Base-by-base conservation (phyloP, 2,888 invertebrate genomes). In the Hesperia comma region DNA sequence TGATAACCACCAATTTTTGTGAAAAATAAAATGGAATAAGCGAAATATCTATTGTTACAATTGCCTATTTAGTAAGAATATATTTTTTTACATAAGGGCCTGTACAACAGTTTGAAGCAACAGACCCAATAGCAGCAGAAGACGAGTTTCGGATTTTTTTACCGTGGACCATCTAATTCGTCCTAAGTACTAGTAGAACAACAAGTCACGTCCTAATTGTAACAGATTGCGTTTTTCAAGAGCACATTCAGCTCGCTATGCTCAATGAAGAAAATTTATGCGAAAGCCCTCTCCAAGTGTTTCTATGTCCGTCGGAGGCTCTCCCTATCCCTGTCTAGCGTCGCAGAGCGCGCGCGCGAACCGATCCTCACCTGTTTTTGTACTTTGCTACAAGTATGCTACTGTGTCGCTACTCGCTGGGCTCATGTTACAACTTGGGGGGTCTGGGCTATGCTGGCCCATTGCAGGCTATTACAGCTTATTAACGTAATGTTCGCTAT, bases 251-350 rank as follows among this genome's bases (percentile, higher is more conserved):
- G 10, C 2, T 37, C 3, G 3, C 12, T 46, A 14, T 46, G 21
- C 19, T 21, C 14, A n/a, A 3, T 14, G 4, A 21, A 21, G 21
- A 21, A 1, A 19, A 53, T 26, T 53, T 51, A 32, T 8, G 26
- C 7, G 6, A 57, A 57, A 17, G n/a, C 21, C 84, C n/a, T 67
- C 84, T 88, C 88, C 72, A 77, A 53, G 46, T 15, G 74, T 57
- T 70, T 4, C 54, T 83, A 21, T 72, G 81, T 68, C 79, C 15
- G 15, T 68, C 67, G 84, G 84, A 86, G 83, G 84, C 81, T 82
- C 86, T 81, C 81, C 76, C 73, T 74, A 67, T 78, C 74, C 71
- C 61, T 69, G 63, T 70, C 66, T 53, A 60, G 41, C 26, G 43
- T 17, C 14, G 40, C 49, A 75, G 6, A 3, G 73, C 82, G 84